Percentiles rank a stretch among this genome's conserved stretches.
Conservation (phyloP, 2,888 invertebrate species). For the Cephus runcator region DNA sequence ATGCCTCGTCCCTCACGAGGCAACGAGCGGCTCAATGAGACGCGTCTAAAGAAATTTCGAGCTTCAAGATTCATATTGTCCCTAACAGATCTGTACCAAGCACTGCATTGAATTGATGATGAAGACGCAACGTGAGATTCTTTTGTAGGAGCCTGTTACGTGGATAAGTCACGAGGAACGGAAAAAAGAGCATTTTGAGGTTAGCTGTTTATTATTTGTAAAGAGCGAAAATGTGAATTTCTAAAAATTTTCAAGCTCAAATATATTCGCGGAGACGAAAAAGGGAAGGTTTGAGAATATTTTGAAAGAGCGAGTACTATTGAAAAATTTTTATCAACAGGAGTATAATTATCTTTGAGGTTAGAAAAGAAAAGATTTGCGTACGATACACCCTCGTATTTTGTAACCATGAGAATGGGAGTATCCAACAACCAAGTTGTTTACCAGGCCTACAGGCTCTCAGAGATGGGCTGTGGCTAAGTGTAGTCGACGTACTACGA, state of each 20-base stretch:
- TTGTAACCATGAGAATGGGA: not conserved
- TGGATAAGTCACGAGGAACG: not conserved
- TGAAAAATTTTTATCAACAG: not conserved
- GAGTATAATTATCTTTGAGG: not conserved
- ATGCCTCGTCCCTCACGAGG: not conserved
- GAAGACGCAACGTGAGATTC: not conserved
- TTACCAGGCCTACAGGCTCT: not conserved
- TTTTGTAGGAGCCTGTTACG: not conserved
- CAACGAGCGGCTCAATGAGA: not conserved
- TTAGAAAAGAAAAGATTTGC: not conserved
- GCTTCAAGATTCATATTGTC: not conserved
- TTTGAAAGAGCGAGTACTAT: not conserved
- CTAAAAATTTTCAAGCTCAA: not conserved
- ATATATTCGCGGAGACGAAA: not conserved
- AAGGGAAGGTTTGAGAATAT: not conserved
- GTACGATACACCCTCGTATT: not conserved
- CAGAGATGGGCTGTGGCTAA: not conserved
- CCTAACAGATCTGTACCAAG: not conserved
- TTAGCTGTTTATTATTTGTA: not conserved
- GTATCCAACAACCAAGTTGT: not conserved
- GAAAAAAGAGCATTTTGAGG: not conserved
- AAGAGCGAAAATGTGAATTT: not conserved
- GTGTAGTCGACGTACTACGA: constrained; percentile 3
- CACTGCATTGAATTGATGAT: not conserved
- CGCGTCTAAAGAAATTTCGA: not conserved